Evolutionary conservation across 2,113 vertebrate genomes (phyloP), one percentile per base, ranked within the genome.

Genomic region (Phocoena sinus): DNA sequence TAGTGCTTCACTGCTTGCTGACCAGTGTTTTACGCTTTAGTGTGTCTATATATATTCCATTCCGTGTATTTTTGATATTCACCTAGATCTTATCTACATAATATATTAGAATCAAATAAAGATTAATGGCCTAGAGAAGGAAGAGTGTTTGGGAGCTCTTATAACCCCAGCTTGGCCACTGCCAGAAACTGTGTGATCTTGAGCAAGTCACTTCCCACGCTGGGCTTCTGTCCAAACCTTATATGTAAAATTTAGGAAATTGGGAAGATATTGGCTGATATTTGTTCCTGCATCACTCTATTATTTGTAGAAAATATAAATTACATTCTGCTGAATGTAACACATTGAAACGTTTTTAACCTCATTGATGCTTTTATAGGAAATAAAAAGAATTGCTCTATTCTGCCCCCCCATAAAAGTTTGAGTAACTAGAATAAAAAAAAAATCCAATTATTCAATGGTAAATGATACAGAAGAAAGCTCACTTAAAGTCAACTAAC

Each of bases 1-100:
- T 96, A 96, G 62, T 95, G 79, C 89, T 62, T 74, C 91, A 58
- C 63, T 95, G 67, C 93, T 95, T 96, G 62, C 70, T 96, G 90
- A 67, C 53, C 98, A 60, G 80, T 91, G 94, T 95, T 80, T 58
- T 94, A 95, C n/a, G 89, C 95, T 95, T 63, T n/a, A 93, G 97
- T 28, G 68, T 93, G 44, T 87, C 96, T 93, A 5, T 53, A 5
- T 53, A 62, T 36, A 76, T 94, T 91, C 71, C 79, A n/a, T 67
- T 60, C 76, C 3, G 1, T 94, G 36, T 92, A 47, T 87, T 95
- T 97, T 70, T 79, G 58, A 76, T 92, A 82, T 26, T 71, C 65
- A 53, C 58, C 28, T 87, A 15, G 47, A 58, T 94, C 67, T 89
- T 79, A 70, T 65, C 83, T 86, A 92, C 89, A 63, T 91, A 85